Conservation (phyloP, 2,888 invertebrate genomes). For the Hyalella azteca region DNA sequence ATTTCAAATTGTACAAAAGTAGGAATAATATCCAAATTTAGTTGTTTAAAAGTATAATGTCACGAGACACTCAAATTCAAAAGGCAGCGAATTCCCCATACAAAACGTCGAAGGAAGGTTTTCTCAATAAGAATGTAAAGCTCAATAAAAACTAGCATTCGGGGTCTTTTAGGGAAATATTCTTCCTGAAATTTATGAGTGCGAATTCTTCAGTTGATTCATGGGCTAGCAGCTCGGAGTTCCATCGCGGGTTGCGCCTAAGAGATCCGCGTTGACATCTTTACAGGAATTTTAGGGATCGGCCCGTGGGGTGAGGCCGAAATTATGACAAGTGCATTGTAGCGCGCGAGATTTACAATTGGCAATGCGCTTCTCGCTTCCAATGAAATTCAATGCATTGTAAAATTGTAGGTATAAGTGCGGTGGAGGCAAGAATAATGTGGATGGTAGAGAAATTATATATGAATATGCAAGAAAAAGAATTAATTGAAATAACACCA, state of each 20-base stretch:
- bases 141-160: neutral
- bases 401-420: no score
- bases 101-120: no score
- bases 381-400: no score
- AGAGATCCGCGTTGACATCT: slow-evolving; percentile 7
- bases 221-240: neutral
- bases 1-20: no score
- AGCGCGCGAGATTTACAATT: slow-evolving; percentile 25
- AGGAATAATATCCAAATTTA: no score
- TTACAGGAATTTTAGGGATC: slow-evolving; percentile 32
- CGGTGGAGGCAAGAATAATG: no score
- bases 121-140: neutral
- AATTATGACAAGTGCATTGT: slow-evolving; percentile 37
- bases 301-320: neutral
- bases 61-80: no score
- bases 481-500: no score
- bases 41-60: no score
- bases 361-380: slow-evolving; percentile 1
- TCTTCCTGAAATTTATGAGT: slow-evolving; percentile 5
- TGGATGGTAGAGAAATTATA: no score
- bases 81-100: no score
- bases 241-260: neutral
- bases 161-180: neutral
- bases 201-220: neutral
- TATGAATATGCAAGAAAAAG: no score